Evolutionary conservation across 2,113 vertebrate species (phyloP).

Genomic region (Lipotes vexillifer): DNA sequence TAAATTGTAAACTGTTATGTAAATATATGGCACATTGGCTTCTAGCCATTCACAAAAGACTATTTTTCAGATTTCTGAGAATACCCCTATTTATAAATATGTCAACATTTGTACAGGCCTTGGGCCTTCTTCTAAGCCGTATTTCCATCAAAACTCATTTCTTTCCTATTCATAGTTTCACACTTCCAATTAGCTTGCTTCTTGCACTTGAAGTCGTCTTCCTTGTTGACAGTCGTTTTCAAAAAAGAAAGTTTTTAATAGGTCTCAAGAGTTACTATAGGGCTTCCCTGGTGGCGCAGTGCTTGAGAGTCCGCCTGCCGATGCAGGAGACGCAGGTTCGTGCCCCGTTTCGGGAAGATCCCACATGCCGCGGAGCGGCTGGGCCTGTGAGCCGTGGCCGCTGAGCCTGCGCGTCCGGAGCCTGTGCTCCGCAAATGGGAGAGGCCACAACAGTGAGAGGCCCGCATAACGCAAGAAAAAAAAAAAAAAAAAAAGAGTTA

Average conservation of each 20-base stretch:
- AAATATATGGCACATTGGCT: neutral
- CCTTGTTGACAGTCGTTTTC: neutral
- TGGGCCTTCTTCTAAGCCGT: neutral
- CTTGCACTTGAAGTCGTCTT: neutral
- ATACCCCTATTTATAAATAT: neutral
- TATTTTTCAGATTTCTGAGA: neutral
- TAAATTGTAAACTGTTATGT: neutral
- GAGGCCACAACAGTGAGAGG: no score
- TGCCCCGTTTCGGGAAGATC: no score
- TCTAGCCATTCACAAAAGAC: neutral
- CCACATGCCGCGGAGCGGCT: no score
- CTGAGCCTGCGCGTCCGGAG: no score
- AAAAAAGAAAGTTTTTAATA: neutral
- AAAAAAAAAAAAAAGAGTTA: no score
- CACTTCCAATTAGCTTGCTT: neutral
- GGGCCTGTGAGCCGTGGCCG: no score
- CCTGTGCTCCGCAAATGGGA: no score
- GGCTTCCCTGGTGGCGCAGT: no score
- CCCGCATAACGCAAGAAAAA: no score
- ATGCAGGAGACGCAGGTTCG: no score
- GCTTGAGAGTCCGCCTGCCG: no score
- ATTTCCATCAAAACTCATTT: neutral
- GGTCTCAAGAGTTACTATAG: neutral
- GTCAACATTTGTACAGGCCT: neutral
- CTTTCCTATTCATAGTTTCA: neutral